Evolutionary conservation across 2,888 invertebrate species (phyloP), one percentile per base, ranked within the genome.

Genomic region (Cheilosia vulpina): DNA sequence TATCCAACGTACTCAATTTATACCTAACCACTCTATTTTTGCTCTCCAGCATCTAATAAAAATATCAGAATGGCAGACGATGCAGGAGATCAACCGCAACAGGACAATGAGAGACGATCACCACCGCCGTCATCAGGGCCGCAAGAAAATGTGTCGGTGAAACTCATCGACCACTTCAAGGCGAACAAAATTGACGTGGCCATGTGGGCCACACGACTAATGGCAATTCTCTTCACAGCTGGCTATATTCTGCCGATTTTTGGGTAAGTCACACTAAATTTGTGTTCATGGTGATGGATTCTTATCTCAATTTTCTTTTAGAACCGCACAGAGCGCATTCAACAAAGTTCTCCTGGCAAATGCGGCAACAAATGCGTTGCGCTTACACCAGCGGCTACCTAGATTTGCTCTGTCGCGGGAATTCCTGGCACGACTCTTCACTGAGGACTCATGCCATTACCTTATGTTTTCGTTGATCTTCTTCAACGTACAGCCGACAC

Each of bases 371-470:
- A 98, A 98, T 89, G 98, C 99, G 1, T 94, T 99, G 66, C 94
- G 99, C 77, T 94, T 99, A 88, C 99, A 99, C 93, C 99, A 99
- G 92, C 94, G 99, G 84, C 93, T 99, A 88, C 98, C 98, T 21
- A 93, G 95, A 87, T 96, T 98, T 89, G 94, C 96, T 77, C 93
- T 99, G 73, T 96, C 95, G 41, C 93, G 96, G 85, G 96, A 97
- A 91, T 99, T 98, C 92, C 93, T 99, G 81, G 94, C 95, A 7
- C 93, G 94, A 65, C 93, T 99, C 88, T 94, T 98, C 89, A 92
- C 96, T 27, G 99, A 99, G 92, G 97, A 97, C 93, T 98, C 98
- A 89, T 98, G 97, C 87, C 99, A 99, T 92, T 99, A 99, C 91
- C 94, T 99, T 87, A 96, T 99, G 93, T 99, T 96, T 93, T 97